Base-by-base conservation (phyloP, 2,113 vertebrate species). In the Chiloscyllium plagiosum region DNA sequence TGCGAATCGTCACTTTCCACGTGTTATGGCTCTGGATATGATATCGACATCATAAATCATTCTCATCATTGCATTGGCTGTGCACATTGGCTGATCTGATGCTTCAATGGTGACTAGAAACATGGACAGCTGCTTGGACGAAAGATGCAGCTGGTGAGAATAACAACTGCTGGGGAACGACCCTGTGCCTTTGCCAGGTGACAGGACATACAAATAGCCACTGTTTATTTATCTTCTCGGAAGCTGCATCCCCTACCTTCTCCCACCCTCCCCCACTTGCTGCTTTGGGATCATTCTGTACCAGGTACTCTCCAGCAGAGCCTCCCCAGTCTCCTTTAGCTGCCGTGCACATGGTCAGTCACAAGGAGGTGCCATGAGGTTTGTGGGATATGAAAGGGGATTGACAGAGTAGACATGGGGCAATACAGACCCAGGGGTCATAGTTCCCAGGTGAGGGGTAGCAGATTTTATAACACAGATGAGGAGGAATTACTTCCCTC, bases 151-250 rank as follows among this genome's bases (percentile, higher is more conserved):
- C 52, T 56, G 85, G 85, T 24, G 85, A 87, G 24, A 52, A 22
- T 47, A 47, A 52, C 85, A 87, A 47, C 85, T 87, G 87, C 52
- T 52, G 5, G 52, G 61, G 87, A 90, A 90, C 50, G 15, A 65
- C 87, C 33, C 87, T 2, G 87, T 90, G 87, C 1, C 52, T 56
- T 65, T 52, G 61, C 87, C 52, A 61, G 87, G 15, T 13, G 12
- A 90, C 26, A 33, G 61, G 87, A 90, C 87, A 90, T 61, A 90
- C 7, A 61, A 90, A 24, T 90, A 61, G 6, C 52, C 52, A 90
- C 61, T 90, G 87, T 90, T 90, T 90, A 90, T 90, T 90, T 52
- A 90, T 90, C 29, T 90, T 56, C 87, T 56, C 61, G 52, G 26
- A 61, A 61, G 12, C 24, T 56, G 4, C 3, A 87, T 33, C 52